Conservation (phyloP, 2,113 vertebrate species). For the Poecilia latipinna region DNA sequence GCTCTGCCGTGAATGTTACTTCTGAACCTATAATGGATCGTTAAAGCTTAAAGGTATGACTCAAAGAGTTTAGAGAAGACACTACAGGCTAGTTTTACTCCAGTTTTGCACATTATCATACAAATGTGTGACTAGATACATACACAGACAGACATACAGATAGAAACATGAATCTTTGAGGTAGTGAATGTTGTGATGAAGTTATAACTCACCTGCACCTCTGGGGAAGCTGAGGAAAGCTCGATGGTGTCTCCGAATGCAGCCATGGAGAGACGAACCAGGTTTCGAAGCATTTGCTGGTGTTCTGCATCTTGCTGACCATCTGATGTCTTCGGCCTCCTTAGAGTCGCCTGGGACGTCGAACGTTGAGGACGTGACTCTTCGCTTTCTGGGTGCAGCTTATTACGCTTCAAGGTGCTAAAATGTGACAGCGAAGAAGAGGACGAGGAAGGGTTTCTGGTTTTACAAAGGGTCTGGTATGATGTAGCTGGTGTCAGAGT, state of each 20-base stretch:
- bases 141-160: neutral
- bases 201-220: slow-evolving; percentile 87
- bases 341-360: slow-evolving; percentile 68
- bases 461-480: slow-evolving; percentile 68
- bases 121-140: neutral
- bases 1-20: neutral
- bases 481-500: slow-evolving; percentile 62
- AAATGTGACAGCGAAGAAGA: slow-evolving; percentile 54
- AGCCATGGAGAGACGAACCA: slow-evolving; percentile 93
- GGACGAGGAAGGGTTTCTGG: slow-evolving; percentile 69
- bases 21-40: neutral
- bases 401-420: slow-evolving; percentile 69
- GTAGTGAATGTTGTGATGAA: neutral
- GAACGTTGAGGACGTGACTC: slow-evolving; percentile 26
- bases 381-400: slow-evolving; percentile 19
- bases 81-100: slow-evolving; percentile 6
- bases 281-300: slow-evolving; percentile 86
- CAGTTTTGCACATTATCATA: neutral
- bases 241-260: slow-evolving; percentile 87
- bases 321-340: slow-evolving; percentile 72
- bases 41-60: neutral
- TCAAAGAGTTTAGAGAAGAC: neutral
- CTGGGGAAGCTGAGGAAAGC: slow-evolving; percentile 86
- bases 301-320: slow-evolving; percentile 68
- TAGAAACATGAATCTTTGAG: too few relatives aligned